These are phyloP conservation scores for Chrysogorgia sp. DNA, from an alignment of 92 coral and sea anemone genomes.

Conservation along the genomic window DNA sequence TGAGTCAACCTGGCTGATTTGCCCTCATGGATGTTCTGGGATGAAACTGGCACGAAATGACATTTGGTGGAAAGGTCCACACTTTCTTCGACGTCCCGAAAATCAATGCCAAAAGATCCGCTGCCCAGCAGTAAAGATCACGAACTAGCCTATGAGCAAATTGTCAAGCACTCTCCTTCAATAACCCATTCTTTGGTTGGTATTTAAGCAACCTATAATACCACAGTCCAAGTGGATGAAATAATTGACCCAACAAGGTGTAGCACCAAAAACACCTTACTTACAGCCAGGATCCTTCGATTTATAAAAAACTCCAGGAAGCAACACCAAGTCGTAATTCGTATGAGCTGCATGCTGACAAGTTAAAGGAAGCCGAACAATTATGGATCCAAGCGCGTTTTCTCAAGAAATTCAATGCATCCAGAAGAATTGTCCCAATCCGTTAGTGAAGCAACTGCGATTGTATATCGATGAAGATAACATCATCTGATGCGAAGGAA, in stretches of 20 bases:
- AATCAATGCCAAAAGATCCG: conserved; percentile 39
- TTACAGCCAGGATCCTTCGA: conserved; percentile 20
- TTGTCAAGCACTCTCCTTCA: not conserved
- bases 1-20: conserved; percentile 56
- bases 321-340: not conserved
- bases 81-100: not conserved
- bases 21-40: conserved; percentile 54
- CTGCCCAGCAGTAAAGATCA: too few relatives aligned
- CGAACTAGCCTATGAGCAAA: too few relatives aligned
- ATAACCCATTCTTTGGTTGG: conserved; percentile 2
- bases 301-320: not conserved
- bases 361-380: conserved; percentile 17
- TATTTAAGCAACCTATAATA: too few relatives aligned
- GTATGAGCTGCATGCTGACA: not conserved
- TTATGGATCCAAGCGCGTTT: conserved; percentile 5
- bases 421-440: too few relatives aligned
- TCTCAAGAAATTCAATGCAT: too few relatives aligned
- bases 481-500: conserved; percentile 15
- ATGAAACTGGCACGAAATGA: conserved; percentile 5
- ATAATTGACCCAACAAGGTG: not conserved
- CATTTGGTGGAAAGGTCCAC: conserved; percentile 60
- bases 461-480: not conserved
- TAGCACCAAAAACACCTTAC: not conserved
- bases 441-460: conserved; percentile 4
- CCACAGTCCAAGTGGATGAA: not conserved